Evolutionary conservation across 2,888 invertebrate species (phyloP).

Genomic region (Cosmia pyralina): DNA sequence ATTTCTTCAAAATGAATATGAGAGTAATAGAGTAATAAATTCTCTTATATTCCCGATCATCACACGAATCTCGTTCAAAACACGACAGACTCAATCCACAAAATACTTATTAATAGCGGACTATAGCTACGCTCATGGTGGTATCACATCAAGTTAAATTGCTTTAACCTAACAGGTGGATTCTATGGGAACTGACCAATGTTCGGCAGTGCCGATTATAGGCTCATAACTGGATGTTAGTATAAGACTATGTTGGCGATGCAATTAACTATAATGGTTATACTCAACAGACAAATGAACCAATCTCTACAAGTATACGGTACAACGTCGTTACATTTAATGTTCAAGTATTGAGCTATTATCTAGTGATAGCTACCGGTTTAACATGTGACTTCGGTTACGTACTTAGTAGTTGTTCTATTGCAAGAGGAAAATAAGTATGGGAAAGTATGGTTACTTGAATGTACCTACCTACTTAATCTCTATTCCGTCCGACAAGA

Average conservation of each 20-base stretch:
- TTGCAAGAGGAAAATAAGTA: not conserved
- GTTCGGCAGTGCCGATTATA: not conserved
- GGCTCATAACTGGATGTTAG: conserved; percentile 12
- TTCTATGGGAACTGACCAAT: not conserved
- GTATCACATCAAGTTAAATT: conserved; percentile 7
- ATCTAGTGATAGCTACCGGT: conserved; percentile 6
- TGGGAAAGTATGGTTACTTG: not conserved
- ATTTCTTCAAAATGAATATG: too few relatives aligned
- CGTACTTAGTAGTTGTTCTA: not conserved
- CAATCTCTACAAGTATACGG: conserved; percentile 2
- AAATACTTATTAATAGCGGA: not conserved
- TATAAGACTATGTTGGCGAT: conserved; percentile 5
- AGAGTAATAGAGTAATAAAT: too few relatives aligned
- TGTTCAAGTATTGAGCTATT: conserved; percentile 19
- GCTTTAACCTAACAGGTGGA: not conserved
- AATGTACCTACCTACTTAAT: not conserved
- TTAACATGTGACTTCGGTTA: not conserved
- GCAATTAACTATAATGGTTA: not conserved
- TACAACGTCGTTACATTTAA: conserved; percentile 13
- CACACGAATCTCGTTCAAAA: too few relatives aligned
- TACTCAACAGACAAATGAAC: conserved; percentile 2
- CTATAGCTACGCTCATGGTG: not conserved
- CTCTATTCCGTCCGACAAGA: not conserved
- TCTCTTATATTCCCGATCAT: too few relatives aligned
- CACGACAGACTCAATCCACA: not conserved